Evolutionary conservation across 2,113 vertebrate species (phyloP).

Genomic region (Craseonycteris thonglongyai): DNA sequence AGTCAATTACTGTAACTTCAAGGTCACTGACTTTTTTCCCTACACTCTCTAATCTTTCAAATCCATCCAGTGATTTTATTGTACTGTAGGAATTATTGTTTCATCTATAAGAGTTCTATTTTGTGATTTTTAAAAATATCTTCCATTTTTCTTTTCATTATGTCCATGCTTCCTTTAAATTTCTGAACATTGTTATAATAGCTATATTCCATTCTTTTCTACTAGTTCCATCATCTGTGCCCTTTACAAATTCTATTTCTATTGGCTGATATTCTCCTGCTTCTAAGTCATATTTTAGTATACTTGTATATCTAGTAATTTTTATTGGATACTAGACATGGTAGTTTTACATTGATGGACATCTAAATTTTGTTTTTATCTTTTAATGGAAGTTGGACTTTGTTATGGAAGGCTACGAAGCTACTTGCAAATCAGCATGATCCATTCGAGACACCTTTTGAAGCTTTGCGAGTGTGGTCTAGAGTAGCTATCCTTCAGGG

Average conservation of each 20-base stretch:
- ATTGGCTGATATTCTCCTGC: neutral
- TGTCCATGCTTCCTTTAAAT: neutral
- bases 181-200: neutral
- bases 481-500: neutral
- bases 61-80: neutral
- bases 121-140: neutral
- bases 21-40: neutral
- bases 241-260: neutral
- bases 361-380: neutral
- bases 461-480: neutral
- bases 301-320: neutral
- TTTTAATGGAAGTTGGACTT: neutral
- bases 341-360: neutral
- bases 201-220: neutral
- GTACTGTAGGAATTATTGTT: neutral
- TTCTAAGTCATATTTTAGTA: neutral
- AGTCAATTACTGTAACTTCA: neutral
- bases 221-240: neutral
- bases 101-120: neutral
- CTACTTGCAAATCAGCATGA: neutral
- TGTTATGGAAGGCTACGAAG: neutral
- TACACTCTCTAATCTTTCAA: neutral
- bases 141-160: neutral
- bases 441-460: neutral
- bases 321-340: neutral